Evolutionary conservation across 53 echinoderm and acorn worm genomes (phyloP), one percentile per base, ranked within the genome.

Genomic region (Pentamera pediparva): DNA sequence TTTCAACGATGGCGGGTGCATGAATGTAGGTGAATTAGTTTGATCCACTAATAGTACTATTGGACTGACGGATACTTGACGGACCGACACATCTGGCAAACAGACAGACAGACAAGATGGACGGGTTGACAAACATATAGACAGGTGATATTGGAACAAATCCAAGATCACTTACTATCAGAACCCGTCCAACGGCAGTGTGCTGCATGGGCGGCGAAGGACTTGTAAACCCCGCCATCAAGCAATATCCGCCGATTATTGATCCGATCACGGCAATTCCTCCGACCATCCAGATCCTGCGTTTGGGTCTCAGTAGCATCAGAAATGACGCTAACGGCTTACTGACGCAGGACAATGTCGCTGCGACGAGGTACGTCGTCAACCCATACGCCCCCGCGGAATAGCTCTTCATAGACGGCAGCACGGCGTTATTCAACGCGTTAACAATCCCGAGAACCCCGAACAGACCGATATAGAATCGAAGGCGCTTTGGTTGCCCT

Each of bases 371-470:
- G 78, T 92, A 96, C 13, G 98, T 82, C 12, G 76, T 70, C 55
- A 87, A 76, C 20, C 98, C 83, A 43, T 96, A 96, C 0, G 88
- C 83, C 0, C 82, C 88, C 4, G 85, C 82, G 13, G 98, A 96
- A 35, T 76, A 96, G n/a, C 85, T 87, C 75, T 92, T 88, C 6
- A 96, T 77, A 28, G 98, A 92, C 15, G 91, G 88, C 30, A 96
- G 70, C 7, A 87, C 64, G 13, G 88, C 82, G 32, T 96, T 96
- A 59, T 74, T 82, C 7, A 96, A 60, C n/a, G 85, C 80, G 50
- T 86, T 88, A 3, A 87, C 81, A 28, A 70, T 79, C 31, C 78
- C 91, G 10, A 90, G 83, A 11, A 95, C 15, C 17, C 69, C 13
- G 36, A 85, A 85, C 3, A 95, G 55, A 55, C 9, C 22, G 20